phyloP scores from a whole-genome alignment of 2,113 vertebrate genomes.

The Macroglossus sobrinus region DNA sequence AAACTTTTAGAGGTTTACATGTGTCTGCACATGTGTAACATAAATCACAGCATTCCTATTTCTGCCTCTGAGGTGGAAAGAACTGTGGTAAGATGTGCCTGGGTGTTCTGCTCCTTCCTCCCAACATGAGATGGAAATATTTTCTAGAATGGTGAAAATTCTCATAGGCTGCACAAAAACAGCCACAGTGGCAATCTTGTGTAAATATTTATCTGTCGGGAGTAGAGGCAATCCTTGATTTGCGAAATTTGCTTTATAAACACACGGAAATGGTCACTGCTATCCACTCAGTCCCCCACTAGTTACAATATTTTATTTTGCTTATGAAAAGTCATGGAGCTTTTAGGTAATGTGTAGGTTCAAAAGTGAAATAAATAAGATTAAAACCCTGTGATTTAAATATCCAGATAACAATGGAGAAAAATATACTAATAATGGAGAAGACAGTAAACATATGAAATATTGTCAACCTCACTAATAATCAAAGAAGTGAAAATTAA shows the following conservation, averaged over 20 bases:
- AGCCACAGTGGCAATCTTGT: neutral
- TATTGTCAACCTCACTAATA: neutral
- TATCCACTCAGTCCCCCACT: neutral
- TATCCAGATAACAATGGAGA: neutral
- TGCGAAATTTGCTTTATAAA: slow-evolving; percentile 18
- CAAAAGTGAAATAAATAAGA: slow-evolving; percentile 15
- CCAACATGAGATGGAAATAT: neutral
- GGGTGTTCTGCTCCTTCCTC: neutral
- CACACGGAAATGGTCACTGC: neutral
- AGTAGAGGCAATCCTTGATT: neutral
- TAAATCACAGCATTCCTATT: neutral
- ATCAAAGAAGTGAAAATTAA: slow-evolving; percentile 1
- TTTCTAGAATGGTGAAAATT: neutral
- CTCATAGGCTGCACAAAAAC: neutral
- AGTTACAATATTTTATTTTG: slow-evolving; percentile 15
- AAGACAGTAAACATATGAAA: neutral
- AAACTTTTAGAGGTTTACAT: neutral
- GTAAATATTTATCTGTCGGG: neutral
- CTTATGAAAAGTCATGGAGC: neutral
- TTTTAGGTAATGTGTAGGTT: neutral
- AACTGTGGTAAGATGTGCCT: neutral
- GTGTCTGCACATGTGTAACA: neutral
- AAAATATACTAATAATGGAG: neutral
- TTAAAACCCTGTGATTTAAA: neutral
- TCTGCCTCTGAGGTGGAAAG: neutral